Conservation (phyloP, 1,140 invertebrate species). For the Ridgeia piscesae region DNA sequence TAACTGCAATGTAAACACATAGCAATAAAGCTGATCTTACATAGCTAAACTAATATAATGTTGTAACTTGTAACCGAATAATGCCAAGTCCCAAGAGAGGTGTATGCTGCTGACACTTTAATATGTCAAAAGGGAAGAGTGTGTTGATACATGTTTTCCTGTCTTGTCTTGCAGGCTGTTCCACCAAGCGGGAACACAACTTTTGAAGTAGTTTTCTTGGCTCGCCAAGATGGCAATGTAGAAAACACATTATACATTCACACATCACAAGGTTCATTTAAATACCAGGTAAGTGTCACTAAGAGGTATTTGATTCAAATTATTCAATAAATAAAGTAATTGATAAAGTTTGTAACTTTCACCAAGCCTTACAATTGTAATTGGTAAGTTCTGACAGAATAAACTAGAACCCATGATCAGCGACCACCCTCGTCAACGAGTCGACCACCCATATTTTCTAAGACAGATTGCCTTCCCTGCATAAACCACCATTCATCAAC, state of each 20-base stretch:
- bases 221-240: constrained; percentile 82
- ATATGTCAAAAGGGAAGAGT: too few relatives aligned
- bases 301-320: too few relatives aligned
- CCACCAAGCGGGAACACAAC: constrained; percentile 87
- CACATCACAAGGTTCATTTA: constrained; percentile 84
- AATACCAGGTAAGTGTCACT: constrained; percentile 69
- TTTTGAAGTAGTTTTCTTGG: constrained; percentile 93
- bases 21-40: too few relatives aligned
- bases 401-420: too few relatives aligned
- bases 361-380: too few relatives aligned
- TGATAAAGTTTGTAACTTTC: background rate
- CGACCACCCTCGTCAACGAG: too few relatives aligned
- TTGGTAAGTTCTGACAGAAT: background rate
- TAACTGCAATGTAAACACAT: too few relatives aligned
- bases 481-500: too few relatives aligned
- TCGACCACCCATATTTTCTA: too few relatives aligned
- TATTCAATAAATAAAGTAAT: background rate
- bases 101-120: background rate
- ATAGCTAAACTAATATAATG: background rate
- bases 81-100: too few relatives aligned
- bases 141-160: too few relatives aligned
- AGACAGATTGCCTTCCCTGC: too few relatives aligned
- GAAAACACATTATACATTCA: constrained; percentile 89
- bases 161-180: constrained; percentile 68
- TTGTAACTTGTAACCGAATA: background rate